Percentiles rank a stretch among this genome's conserved stretches.
Conservation (phyloP, 2,888 invertebrate genomes). For the Petrolisthes cinctipes region DNA sequence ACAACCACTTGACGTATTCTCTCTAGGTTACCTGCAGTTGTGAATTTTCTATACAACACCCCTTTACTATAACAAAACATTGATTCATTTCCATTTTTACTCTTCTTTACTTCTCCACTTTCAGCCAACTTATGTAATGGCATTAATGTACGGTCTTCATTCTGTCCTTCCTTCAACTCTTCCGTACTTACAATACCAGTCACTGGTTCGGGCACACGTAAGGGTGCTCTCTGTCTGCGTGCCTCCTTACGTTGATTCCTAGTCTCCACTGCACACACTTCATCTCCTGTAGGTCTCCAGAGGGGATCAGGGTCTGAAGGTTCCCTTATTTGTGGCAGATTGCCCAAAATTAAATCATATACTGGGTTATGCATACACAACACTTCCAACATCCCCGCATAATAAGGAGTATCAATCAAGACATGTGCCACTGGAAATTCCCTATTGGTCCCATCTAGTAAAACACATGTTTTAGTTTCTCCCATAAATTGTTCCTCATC, state of each 20-base stretch:
- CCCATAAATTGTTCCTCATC: constrained; percentile 3
- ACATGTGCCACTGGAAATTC: constrained; percentile 2
- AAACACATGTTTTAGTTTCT: neutral
- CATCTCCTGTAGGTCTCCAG: neutral
- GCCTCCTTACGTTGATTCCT: too few species aligned
- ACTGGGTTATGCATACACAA: neutral
- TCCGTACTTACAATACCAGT: neutral
- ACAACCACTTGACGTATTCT: neutral
- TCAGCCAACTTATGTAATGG: neutral
- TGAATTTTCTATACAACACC: constrained; percentile 10
- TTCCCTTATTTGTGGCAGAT: neutral
- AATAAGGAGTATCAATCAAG: neutral
- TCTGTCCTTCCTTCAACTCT: neutral
- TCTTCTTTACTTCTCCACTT: neutral
- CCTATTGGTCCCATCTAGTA: neutral
- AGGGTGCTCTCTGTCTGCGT: too few species aligned
- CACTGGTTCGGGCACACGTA: too few species aligned
- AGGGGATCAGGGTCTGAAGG: neutral
- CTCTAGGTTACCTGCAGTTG: neutral
- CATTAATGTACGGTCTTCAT: neutral
- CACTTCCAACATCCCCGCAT: neutral
- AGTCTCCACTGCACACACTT: neutral
- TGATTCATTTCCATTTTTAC: neutral
- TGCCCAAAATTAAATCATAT: neutral
- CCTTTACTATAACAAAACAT: neutral